Evolutionary conservation across 2,113 vertebrate genomes (phyloP).

Genomic region (Podiceps cristatus): DNA sequence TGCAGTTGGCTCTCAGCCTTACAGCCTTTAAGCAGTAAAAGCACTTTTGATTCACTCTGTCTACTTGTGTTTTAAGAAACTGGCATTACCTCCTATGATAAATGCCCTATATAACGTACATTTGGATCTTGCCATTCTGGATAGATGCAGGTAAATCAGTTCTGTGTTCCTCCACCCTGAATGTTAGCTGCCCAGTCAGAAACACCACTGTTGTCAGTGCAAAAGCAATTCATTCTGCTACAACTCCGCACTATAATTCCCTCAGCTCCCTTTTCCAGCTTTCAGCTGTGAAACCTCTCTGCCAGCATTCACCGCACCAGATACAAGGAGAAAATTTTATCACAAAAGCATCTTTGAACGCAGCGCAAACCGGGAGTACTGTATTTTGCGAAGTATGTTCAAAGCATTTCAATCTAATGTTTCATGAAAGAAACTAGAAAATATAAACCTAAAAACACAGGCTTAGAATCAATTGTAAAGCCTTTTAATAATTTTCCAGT

Average conservation of each 20-base stretch:
- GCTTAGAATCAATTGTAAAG: not conserved
- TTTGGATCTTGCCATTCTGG: not conserved
- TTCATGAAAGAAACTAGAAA: not conserved
- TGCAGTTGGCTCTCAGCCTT: not conserved
- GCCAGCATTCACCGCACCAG: not conserved
- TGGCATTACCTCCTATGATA: not conserved
- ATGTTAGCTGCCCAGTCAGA: not conserved
- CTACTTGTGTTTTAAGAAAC: not conserved
- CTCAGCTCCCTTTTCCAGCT: not conserved
- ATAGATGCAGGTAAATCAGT: not conserved
- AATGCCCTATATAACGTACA: not conserved
- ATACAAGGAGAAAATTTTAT: not conserved
- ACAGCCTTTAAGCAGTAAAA: not conserved
- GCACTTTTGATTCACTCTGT: not conserved
- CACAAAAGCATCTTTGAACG: constrained; percentile 13
- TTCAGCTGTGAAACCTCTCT: constrained; percentile 9
- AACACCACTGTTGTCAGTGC: not conserved
- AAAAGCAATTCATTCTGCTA: not conserved
- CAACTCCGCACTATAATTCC: not conserved
- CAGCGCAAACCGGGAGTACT: rapidly evolving
- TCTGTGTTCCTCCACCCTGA: not conserved
- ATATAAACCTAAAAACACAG: not conserved
- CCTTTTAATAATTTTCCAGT: not conserved
- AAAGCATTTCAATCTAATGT: not conserved
- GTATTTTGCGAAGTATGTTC: not conserved